Evolutionary conservation across 2,888 invertebrate genomes (phyloP).

Genomic region (Buathra laborator): DNA sequence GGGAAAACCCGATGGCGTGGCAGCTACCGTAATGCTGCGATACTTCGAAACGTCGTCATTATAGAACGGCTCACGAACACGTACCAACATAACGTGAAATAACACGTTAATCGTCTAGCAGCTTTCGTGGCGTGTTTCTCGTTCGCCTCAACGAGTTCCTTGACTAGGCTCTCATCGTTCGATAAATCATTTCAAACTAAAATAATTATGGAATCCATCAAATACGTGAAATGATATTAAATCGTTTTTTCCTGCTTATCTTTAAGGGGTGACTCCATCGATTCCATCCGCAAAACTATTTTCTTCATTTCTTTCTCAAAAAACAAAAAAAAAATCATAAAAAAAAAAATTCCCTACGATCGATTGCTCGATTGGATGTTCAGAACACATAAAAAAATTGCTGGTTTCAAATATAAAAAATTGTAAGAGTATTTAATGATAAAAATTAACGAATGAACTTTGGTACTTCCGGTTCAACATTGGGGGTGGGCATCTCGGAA

Average conservation of each 20-base stretch:
- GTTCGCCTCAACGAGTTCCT: background rate
- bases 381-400: too few species aligned
- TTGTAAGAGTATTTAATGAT: background rate
- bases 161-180: conserved; percentile 19
- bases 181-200: conserved; percentile 16
- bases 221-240: background rate
- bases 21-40: conserved; percentile 31
- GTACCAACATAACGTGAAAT: conserved; percentile 23
- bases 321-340: too few species aligned
- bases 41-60: conserved; percentile 30
- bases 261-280: too few species aligned
- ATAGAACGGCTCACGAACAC: conserved; percentile 13
- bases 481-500: too few species aligned
- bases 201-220: background rate
- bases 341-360: too few species aligned
- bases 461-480: too few species aligned
- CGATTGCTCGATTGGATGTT: too few species aligned
- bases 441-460: background rate
- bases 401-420: background rate
- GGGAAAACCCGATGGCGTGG: conserved; percentile 38
- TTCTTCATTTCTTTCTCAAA: too few species aligned
- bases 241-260: background rate
- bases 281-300: background rate
- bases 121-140: conserved; percentile 35
- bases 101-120: conserved; percentile 33